Evolutionary conservation across 2,888 invertebrate genomes (phyloP).

Genomic region (Thera britannica): DNA sequence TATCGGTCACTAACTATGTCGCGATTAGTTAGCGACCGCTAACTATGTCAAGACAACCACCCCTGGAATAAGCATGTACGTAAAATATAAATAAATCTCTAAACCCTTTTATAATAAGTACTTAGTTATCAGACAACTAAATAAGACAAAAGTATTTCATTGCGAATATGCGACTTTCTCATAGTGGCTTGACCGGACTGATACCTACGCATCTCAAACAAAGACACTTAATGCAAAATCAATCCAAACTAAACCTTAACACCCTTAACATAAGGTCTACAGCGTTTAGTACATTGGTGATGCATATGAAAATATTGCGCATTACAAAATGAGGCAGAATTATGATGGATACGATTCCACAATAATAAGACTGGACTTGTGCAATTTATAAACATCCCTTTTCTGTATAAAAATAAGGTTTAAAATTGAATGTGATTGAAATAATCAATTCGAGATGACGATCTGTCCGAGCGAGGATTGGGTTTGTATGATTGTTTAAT

Average conservation of each 20-base stretch:
- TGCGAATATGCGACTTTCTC: slow-evolving; percentile 32
- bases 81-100: too few species aligned
- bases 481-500: slow-evolving; percentile 22
- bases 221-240: slow-evolving; percentile 39
- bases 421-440: slow-evolving; percentile 6
- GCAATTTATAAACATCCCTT: slow-evolving; percentile 28
- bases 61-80: too few species aligned
- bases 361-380: slow-evolving; percentile 74
- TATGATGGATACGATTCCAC: slow-evolving; percentile 82
- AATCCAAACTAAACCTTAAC: slow-evolving; percentile 51
- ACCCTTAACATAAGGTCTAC: slow-evolving; percentile 42
- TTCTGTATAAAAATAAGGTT: slow-evolving; percentile 2
- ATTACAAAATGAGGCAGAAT: slow-evolving; percentile 82
- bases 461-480: slow-evolving; percentile 16
- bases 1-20: too few species aligned
- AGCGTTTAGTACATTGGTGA: slow-evolving; percentile 42
- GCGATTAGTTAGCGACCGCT: too few species aligned
- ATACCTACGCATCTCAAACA: slow-evolving; percentile 57
- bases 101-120: background rate
- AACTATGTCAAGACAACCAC: too few species aligned
- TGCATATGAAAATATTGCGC: slow-evolving; percentile 73
- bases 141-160: slow-evolving; percentile 7
- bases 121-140: background rate
- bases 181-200: slow-evolving; percentile 64
- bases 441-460: slow-evolving; percentile 13